These are phyloP conservation scores for Magallana gigas DNA, from an alignment of 1,140 invertebrate genomes.

Conservation along the genomic window DNA sequence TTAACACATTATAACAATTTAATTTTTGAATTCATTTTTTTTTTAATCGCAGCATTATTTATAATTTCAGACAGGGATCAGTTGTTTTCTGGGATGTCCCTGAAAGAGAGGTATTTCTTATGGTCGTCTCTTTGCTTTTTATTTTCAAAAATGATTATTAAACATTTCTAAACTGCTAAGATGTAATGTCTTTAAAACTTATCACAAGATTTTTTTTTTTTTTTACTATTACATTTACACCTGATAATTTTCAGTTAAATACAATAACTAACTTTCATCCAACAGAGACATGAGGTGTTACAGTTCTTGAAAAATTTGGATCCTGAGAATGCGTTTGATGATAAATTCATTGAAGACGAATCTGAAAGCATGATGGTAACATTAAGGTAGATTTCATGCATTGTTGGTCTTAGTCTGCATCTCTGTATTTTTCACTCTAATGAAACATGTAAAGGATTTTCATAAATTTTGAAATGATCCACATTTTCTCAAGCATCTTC, in stretches of 20 bases:
- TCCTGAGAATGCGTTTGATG: slow-evolving; percentile 84
- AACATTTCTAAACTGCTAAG: too few species aligned
- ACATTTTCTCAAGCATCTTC: too few species aligned
- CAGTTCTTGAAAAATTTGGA: slow-evolving; percentile 61
- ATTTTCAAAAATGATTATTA: too few species aligned
- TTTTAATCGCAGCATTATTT: slow-evolving; percentile 51
- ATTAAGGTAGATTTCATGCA: not conserved
- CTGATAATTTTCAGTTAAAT: too few species aligned
- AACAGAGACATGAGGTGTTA: slow-evolving; percentile 64
- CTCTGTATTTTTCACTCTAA: too few species aligned
- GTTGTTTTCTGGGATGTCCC: slow-evolving; percentile 96
- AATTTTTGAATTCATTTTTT: not conserved
- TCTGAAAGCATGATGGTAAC: slow-evolving; percentile 87
- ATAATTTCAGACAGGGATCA: slow-evolving; percentile 86
- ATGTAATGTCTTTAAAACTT: too few species aligned
- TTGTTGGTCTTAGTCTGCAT: too few species aligned
- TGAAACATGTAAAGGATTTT: too few species aligned
- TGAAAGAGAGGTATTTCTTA: slow-evolving; percentile 84
- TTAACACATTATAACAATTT: not conserved
- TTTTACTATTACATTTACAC: too few species aligned
- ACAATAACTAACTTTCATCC: not conserved
- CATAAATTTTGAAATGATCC: too few species aligned
- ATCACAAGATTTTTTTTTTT: too few species aligned
- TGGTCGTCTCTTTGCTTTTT: too few species aligned
- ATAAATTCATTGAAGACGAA: slow-evolving; percentile 86